Evolutionary conservation across 2,113 vertebrate genomes (phyloP), one percentile per base, ranked within the genome.

Genomic region (Cinclus mexicanus): DNA sequence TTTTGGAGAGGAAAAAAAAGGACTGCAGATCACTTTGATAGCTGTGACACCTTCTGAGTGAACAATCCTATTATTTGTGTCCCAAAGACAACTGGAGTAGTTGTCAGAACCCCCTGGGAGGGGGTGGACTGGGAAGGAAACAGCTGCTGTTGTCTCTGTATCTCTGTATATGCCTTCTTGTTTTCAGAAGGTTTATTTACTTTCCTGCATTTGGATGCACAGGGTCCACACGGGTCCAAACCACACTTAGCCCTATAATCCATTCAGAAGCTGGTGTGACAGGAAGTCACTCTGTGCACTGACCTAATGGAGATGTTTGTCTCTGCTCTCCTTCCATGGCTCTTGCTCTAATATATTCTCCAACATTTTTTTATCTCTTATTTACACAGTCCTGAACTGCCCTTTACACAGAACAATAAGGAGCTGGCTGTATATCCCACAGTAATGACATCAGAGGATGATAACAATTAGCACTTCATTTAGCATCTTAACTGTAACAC

Each of bases 401-500:
- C 74, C 85, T 91, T 75, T 49, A 31, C 26, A 52, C 23, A 44
- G 50, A 90, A 89, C 83, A 93, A 70, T 67, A 81, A 90, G 80
- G 68, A 95, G 42, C 9, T 93, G 89, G 92, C 83, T 69, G 57
- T 89, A 69, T 93, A 78, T 72, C 56, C 91, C 91, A 87, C 65
- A 79, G 31, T 72, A 93, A 91, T 42, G 59, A 97, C 7, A 75
- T 91, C 84, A 91, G 94, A 95, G 53, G 80, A 85, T 93, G 94
- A 61, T 83, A 87, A 93, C 31, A 93, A 93, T 93, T 96, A 95
- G 94, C 93, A 95, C 91, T 96, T 95, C 88, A 90, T 94, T 96
- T 90, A 92, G 33, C 60, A 90, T 84, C 68, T 71, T 80, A 93
- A 74, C 89, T 90, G 16, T 83, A 95, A 90, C 77, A 89, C 53